Evolutionary conservation across 2,797 vertebrate species (phyloP).

Genomic region (Lutra lutra): DNA sequence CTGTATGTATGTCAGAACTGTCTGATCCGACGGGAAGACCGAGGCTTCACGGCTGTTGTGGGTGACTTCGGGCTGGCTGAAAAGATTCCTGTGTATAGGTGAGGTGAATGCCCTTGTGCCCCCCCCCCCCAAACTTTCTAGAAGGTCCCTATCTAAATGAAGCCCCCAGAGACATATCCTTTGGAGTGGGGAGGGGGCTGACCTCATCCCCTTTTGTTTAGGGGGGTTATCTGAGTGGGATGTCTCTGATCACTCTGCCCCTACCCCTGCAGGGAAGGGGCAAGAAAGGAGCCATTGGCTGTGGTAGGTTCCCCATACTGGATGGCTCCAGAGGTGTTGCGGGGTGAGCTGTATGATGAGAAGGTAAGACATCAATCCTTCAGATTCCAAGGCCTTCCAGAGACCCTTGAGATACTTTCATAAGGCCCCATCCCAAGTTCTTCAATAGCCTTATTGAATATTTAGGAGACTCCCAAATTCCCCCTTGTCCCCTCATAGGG

Average conservation of each 20-base stretch:
- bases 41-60: slow-evolving; percentile 92
- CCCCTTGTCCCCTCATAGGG: background rate
- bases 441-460: background rate
- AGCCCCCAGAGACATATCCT: background rate
- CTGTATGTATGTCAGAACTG: slow-evolving; percentile 91
- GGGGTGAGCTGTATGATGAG: slow-evolving; percentile 95
- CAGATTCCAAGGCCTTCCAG: background rate
- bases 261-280: slow-evolving; percentile 87
- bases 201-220: background rate
- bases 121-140: background rate
- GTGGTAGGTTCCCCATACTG: slow-evolving; percentile 97
- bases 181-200: background rate
- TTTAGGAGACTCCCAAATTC: background rate
- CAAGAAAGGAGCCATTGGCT: slow-evolving; percentile 91
- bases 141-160: background rate
- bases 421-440: background rate
- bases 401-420: background rate
- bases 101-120: background rate
- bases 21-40: slow-evolving; percentile 92
- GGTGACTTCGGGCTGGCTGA: slow-evolving; percentile 97
- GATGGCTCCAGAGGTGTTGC: slow-evolving; percentile 97
- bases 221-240: background rate
- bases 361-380: slow-evolving; percentile 89
- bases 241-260: slow-evolving; percentile 55
- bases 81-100: slow-evolving; percentile 97